These are phyloP conservation scores for Lepidothrix coronata DNA, from an alignment of 2,113 vertebrate species.

Conservation along the genomic window DNA sequence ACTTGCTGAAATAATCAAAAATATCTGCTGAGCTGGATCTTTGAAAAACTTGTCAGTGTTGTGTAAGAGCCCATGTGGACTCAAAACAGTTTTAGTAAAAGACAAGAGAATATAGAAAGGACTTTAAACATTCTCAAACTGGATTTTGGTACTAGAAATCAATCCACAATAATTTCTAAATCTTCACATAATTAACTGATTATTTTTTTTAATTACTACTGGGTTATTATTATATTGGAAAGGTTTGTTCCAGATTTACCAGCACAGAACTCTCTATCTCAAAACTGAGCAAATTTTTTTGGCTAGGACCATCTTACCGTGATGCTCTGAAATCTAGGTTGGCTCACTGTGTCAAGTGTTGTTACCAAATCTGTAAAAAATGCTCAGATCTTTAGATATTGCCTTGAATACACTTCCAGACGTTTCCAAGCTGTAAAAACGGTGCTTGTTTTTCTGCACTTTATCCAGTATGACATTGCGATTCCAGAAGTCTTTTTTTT, in stretches of 20 bases:
- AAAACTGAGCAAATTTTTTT: background rate
- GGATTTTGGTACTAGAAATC: background rate
- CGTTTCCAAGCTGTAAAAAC: background rate
- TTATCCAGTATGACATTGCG: background rate
- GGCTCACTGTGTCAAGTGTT: background rate
- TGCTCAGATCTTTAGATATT: background rate
- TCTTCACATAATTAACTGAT: background rate
- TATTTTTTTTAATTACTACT: background rate
- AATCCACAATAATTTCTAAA: background rate
- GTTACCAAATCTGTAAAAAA: background rate
- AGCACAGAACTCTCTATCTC: background rate
- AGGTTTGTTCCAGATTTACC: background rate
- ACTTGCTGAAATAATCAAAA: conserved; percentile 42
- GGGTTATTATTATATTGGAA: background rate
- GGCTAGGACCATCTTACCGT: background rate
- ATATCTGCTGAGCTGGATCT: background rate
- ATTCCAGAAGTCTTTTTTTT: background rate
- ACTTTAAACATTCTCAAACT: background rate
- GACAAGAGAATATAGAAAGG: background rate
- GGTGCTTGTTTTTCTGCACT: background rate
- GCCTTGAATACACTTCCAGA: background rate
- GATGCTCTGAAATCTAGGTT: background rate
- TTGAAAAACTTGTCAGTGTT: background rate
- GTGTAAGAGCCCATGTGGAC: background rate
- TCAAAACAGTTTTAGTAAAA: background rate